Evolutionary conservation across 2,797 vertebrate species (phyloP).

Genomic region (Octomys mimax): DNA sequence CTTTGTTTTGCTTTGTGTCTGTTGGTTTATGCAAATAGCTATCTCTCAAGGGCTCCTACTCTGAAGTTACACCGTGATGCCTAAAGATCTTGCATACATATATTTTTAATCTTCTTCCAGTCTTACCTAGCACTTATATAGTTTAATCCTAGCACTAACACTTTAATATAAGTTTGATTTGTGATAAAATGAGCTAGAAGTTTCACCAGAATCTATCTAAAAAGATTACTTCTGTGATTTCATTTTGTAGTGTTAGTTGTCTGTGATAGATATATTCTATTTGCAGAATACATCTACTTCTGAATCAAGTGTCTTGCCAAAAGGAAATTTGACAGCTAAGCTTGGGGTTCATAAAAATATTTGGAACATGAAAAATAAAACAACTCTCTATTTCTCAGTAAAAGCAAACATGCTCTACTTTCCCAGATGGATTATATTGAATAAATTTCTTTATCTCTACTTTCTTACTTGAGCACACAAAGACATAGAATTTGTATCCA

Average conservation of each 20-base stretch:
- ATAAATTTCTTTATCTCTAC: conserved; percentile 33
- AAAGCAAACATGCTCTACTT: conserved; percentile 52
- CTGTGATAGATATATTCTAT: conserved; percentile 65
- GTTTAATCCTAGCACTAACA: conserved; percentile 82
- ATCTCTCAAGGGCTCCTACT: not conserved
- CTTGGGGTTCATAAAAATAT: conserved; percentile 59
- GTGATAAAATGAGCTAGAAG: conserved; percentile 74
- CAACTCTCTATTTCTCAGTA: conserved; percentile 41
- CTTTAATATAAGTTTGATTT: conserved; percentile 81
- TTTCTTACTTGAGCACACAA: not conserved
- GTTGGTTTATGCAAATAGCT: conserved; percentile 59
- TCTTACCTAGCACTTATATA: conserved; percentile 71
- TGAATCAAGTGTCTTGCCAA: conserved; percentile 49
- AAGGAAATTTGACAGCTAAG: conserved; percentile 64
- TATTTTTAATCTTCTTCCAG: conserved; percentile 69
- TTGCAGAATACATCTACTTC: conserved; percentile 66
- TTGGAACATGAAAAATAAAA: conserved; percentile 62
- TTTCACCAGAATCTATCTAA: conserved; percentile 55
- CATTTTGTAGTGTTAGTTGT: conserved; percentile 52
- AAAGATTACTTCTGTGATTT: conserved; percentile 69
- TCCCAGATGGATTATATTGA: conserved; percentile 2
- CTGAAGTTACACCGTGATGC: conserved; percentile 41
- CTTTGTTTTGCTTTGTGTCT: not conserved
- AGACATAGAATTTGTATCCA: not conserved
- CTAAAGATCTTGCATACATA: conserved; percentile 19